Evolutionary conservation across 2,888 invertebrate genomes (phyloP), one percentile per base, ranked within the genome.

Genomic region (Hirtodrosophila cameraria): DNA sequence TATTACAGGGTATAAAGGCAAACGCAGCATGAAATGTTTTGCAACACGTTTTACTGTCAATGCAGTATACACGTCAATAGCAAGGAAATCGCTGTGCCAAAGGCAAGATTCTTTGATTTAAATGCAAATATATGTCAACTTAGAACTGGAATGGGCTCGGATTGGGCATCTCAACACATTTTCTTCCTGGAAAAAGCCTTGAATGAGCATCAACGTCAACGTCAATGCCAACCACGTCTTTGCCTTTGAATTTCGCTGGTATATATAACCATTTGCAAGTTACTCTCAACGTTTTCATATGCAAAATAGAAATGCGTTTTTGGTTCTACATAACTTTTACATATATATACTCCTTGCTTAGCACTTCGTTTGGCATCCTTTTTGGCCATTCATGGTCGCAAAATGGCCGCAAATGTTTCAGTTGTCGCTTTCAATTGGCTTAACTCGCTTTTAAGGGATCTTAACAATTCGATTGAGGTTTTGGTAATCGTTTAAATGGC

Each of bases 251-350:
- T 43, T 42, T 53, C 45, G 39, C 27, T 50, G 35, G 31, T 60
- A 50, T 55, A 52, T 52, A 36, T 55, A 50, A 36, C 41, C 25
- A 54, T 67, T 69, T 61, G 33, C 46, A 55, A 36, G 50, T 72
- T 62, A 52, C 48, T 16, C 28, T 31, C 31, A 46, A 18, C 43
- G 46, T 38, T 27, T 35, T 53, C 54, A 64, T 79, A 86, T 79
- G 79, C 86, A 79, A 83, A 79, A 83, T 83, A n/a, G 77, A 64
- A 86, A 76, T 86, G 68, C 77, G 63, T 72, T 85, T 62, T 52
- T 28, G 27, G 18, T 23, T 27, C 11, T 16, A 4, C 23, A 7
- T 6, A 23, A 8, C 25, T 36, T 23, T n/a, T 12, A 1, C 9
- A 11, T 8, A 13, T 7, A 8, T 1, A 13, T 33, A n/a, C 27